Percentiles rank a stretch among this genome's conserved stretches.
phyloP scores from a whole-genome alignment of 2,797 vertebrate species.

The Agapornis canus region DNA sequence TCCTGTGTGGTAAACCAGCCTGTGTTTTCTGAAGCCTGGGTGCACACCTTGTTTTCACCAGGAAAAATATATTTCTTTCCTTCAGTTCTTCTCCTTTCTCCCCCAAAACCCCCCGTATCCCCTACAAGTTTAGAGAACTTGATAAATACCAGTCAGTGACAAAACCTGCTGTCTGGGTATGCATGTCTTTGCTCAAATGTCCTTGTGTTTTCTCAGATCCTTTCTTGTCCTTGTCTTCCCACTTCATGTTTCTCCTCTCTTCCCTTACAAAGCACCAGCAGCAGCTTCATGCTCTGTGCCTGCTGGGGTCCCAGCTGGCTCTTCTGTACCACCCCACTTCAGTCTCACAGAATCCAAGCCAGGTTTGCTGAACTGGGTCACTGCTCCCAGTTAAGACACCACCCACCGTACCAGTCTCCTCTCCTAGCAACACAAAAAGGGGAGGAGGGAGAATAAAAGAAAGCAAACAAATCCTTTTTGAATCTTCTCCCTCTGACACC shows the following conservation, averaged over 20 bases:
- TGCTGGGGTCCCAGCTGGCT: background rate
- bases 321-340: constrained; percentile 38
- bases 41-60: background rate
- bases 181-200: background rate
- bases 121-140: background rate
- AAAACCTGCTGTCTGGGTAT: background rate
- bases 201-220: background rate
- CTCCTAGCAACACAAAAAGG: background rate
- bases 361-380: constrained; percentile 75
- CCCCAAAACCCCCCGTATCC: background rate
- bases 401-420: constrained; percentile 67
- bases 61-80: background rate
- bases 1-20: background rate
- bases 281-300: background rate
- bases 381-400: constrained; percentile 82
- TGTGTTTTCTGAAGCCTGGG: background rate
- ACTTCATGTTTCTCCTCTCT: background rate
- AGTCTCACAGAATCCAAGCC: constrained; percentile 65
- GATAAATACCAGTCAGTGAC: background rate
- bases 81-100: background rate
- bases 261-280: background rate
- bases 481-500: constrained; percentile 56
- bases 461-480: background rate
- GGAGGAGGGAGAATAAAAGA: background rate
- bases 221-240: background rate